Evolutionary conservation across 2,797 vertebrate genomes (phyloP).

Genomic region (Prionace glauca): DNA sequence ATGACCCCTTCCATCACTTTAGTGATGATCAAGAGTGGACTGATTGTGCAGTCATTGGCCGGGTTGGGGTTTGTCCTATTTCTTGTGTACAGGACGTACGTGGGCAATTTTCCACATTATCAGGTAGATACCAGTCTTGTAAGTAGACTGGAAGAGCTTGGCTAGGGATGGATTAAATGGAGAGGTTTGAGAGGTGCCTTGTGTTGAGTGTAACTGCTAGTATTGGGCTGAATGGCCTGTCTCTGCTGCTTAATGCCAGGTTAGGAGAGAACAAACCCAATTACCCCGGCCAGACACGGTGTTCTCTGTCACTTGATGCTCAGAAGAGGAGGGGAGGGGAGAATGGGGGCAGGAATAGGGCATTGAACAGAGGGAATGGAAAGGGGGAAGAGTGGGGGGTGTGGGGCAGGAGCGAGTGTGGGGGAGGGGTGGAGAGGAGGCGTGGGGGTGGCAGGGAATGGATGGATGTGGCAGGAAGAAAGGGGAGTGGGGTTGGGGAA

Average conservation of each 20-base stretch:
- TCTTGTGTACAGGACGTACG: too few relatives aligned
- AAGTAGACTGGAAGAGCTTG: not conserved
- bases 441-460: not conserved
- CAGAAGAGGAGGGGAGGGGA: not conserved
- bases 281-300: not conserved
- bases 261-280: not conserved
- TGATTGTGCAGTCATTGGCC: not conserved
- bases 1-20: not conserved
- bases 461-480: too few relatives aligned
- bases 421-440: not conserved
- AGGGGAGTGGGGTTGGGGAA: not conserved
- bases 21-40: not conserved
- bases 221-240: not conserved
- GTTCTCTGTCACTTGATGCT: not conserved
- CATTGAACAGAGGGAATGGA: too few relatives aligned
- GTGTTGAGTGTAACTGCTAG: too few relatives aligned
- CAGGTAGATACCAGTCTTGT: not conserved
- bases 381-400: too few relatives aligned
- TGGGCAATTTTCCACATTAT: too few relatives aligned
- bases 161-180: not conserved
- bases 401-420: too few relatives aligned
- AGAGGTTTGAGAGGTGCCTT: not conserved
- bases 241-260: not conserved
- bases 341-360: not conserved
- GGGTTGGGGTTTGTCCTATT: not conserved